These are phyloP conservation scores for Nannoperca australis DNA, from an alignment of 2,797 vertebrate genomes.

Conservation along the genomic window DNA sequence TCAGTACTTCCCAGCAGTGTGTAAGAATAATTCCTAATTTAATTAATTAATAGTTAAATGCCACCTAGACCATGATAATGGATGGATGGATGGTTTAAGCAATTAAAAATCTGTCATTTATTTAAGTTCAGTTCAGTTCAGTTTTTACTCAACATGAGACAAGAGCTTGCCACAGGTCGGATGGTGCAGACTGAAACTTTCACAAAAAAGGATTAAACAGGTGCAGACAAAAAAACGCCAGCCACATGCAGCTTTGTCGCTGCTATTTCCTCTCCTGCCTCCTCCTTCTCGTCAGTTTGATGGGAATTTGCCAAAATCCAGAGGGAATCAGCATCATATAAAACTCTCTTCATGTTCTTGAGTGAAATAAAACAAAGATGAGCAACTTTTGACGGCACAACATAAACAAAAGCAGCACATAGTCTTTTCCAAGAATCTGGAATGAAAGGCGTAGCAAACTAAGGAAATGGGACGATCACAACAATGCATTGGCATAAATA, in stretches of 20 bases:
- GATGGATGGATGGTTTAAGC: neutral
- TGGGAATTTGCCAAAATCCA: neutral
- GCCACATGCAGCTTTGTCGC: neutral
- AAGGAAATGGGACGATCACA: constrained; percentile 11
- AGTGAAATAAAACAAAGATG: neutral
- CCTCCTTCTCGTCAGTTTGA: neutral
- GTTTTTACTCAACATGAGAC: neutral
- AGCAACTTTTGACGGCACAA: neutral
- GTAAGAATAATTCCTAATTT: neutral
- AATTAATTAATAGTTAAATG: too few species aligned
- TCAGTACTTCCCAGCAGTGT: neutral
- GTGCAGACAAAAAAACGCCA: neutral
- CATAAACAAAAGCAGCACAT: neutral
- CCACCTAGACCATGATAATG: too few species aligned
- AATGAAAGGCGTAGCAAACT: neutral
- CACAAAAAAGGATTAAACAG: neutral
- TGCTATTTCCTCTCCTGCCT: neutral
- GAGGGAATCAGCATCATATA: neutral
- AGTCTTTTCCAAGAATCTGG: neutral
- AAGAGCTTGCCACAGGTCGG: neutral
- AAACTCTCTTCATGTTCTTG: neutral
- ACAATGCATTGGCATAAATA: neutral
- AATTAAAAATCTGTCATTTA: too few species aligned
- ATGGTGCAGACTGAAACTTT: neutral
- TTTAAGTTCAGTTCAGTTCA: neutral